These are phyloP conservation scores for Canis aureus DNA, from an alignment of 2,113 vertebrate genomes.

Conservation along the genomic window DNA sequence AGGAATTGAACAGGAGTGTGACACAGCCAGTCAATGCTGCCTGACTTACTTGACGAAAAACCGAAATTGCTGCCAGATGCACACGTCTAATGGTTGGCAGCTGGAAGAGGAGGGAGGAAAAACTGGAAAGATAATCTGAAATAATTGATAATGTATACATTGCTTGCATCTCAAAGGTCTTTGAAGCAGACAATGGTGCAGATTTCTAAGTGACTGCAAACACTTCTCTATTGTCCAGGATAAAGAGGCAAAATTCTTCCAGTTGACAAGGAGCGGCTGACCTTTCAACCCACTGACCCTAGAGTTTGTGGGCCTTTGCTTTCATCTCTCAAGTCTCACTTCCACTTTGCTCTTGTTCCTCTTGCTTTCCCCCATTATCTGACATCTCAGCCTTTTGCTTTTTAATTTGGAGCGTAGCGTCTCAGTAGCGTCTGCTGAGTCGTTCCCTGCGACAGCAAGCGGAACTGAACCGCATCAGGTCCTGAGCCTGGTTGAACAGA, in stretches of 20 bases:
- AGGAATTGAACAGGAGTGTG: constrained; percentile 4
- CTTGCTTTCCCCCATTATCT: constrained; percentile 1
- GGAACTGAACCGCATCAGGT: not conserved
- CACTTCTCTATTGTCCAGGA: not conserved
- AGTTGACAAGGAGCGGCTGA: not conserved
- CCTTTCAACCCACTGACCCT: constrained; percentile 7
- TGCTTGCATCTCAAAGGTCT: constrained; percentile 15
- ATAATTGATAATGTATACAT: constrained; percentile 49
- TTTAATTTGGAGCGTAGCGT: not conserved
- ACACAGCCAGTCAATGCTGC: constrained; percentile 19
- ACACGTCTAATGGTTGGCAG: constrained; percentile 61
- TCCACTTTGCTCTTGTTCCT: not conserved
- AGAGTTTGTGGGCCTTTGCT: not conserved
- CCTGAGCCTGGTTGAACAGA: not conserved
- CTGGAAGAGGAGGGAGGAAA: not conserved
- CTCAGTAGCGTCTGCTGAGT: not conserved
- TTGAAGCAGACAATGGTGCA: constrained; percentile 15
- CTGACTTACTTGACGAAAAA: constrained; percentile 33
- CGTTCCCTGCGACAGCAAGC: not conserved
- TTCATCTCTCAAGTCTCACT: constrained; percentile 38
- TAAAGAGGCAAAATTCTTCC: constrained; percentile 20
- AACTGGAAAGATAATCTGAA: constrained; percentile 48
- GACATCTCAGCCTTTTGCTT: not conserved
- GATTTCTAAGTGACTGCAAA: constrained; percentile 28
- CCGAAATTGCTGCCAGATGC: constrained; percentile 70